These are phyloP conservation scores for Hippolais icterina DNA, from an alignment of 2,113 vertebrate genomes.

Conservation along the genomic window DNA sequence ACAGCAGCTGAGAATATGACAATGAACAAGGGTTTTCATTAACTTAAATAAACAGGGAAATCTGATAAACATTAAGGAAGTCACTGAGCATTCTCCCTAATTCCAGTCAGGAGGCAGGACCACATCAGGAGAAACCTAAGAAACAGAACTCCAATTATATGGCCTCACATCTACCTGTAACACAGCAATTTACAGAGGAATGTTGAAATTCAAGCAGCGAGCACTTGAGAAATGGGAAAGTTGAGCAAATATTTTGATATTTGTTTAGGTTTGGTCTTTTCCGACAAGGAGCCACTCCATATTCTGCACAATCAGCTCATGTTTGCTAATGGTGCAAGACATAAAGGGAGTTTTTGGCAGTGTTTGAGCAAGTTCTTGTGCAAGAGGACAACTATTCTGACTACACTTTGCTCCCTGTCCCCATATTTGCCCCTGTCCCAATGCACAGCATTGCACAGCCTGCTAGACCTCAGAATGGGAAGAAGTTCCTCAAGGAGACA, in stretches of 20 bases:
- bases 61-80: neutral
- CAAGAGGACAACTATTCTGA: neutral
- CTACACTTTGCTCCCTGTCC: neutral
- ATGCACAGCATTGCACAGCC: neutral
- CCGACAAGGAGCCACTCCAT: neutral
- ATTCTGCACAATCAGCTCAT: neutral
- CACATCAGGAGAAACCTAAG: neutral
- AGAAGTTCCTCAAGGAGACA: neutral
- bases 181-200: neutral
- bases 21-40: neutral
- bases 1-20: neutral
- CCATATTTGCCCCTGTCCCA: neutral
- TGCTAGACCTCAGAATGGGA: neutral
- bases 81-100: neutral
- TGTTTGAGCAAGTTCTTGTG: neutral
- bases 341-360: neutral
- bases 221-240: neutral
- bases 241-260: neutral
- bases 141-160: fast-evolving
- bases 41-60: neutral
- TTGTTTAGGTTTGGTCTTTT: neutral
- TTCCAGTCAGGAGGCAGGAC: neutral
- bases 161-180: neutral
- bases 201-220: fast-evolving
- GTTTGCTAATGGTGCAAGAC: neutral